phyloP scores from a whole-genome alignment of 2,797 vertebrate species.

The Melanotaenia maccullochi region DNA sequence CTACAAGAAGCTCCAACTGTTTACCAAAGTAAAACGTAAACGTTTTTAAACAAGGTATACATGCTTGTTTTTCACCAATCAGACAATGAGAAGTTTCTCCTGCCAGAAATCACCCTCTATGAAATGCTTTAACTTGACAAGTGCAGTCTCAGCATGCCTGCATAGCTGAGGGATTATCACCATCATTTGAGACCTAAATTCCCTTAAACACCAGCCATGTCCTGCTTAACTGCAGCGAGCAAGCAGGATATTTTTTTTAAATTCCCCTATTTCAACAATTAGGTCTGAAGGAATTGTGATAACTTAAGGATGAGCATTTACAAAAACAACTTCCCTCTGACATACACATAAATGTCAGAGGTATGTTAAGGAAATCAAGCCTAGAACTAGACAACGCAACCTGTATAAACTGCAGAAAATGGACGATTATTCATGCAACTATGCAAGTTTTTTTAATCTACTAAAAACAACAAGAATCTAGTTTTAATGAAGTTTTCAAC shows the following conservation, averaged over 20 bases:
- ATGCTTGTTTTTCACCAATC: background rate
- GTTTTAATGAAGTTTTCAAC: no score
- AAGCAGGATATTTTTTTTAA: conserved; percentile 14
- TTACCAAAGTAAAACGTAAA: no score
- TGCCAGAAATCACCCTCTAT: conserved; percentile 2
- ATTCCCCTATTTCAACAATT: conserved; percentile 15
- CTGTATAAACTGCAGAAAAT: no score
- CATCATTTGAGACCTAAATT: conserved; percentile 41
- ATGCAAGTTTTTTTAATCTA: no score
- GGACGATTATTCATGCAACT: no score
- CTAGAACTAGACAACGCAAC: no score
- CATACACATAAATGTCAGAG: background rate
- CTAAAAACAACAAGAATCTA: no score
- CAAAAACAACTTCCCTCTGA: background rate
- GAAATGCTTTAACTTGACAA: conserved; percentile 35
- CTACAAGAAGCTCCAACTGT: no score
- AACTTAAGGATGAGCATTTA: background rate
- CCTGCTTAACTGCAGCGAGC: conserved; percentile 56
- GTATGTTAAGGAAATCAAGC: no score
- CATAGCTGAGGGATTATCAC: conserved; percentile 73
- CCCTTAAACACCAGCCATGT: conserved; percentile 61
- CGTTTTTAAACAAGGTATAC: background rate
- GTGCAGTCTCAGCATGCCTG: conserved; percentile 67
- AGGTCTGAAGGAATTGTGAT: background rate
- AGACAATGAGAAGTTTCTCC: background rate